Evolutionary conservation across 1,140 invertebrate species (phyloP), one percentile per base, ranked within the genome.

Genomic region (Bombus huntii): DNA sequence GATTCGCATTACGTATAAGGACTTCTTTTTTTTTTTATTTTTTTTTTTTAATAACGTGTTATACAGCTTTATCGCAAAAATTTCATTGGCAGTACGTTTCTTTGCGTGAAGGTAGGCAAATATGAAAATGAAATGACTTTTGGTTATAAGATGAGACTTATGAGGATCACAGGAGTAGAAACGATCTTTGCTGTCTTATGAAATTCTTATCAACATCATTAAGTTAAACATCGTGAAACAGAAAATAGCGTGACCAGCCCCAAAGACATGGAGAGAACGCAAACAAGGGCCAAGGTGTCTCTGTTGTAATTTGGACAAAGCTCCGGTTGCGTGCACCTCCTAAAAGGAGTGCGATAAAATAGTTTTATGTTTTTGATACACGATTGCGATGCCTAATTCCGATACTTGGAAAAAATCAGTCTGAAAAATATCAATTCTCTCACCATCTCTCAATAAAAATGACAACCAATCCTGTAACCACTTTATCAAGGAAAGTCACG

Each of bases 401-500:
- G 18, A 31, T 31, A 15, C n/a, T 65, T 65, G n/a, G 4, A 22
- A 18, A 25, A 44, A 2, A 1, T 77, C 73, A 3, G 6, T 95
- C n/a, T 15, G 53, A 15, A 6, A n/a, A 25, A 2, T 65, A 25
- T 57, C 42, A 0, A 44, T 28, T 72, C 44, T 8, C 96, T 96
- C 94, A 97, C 97, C 97, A 96, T 94, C 96, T 96, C 95, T 99
- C 98, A 88, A 99, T 98, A 39, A 98, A 93, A 81, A 98, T 96
- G 62, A 99, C 98, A 57, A 97, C 98, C 31, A 98, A 93, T 12
- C 99, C 99, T 90, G 98, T 98, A 39, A 98, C 96, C 25, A 99
- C 95, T 96, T 99, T 99, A 93, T 99, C 98, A 12, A 98, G 97
- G 95, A 99, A 99, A 87, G 98, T 99, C 93, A 99, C 99, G 53